Conservation (phyloP, 2,888 invertebrate genomes). For the Watsonalla cultraria region DNA sequence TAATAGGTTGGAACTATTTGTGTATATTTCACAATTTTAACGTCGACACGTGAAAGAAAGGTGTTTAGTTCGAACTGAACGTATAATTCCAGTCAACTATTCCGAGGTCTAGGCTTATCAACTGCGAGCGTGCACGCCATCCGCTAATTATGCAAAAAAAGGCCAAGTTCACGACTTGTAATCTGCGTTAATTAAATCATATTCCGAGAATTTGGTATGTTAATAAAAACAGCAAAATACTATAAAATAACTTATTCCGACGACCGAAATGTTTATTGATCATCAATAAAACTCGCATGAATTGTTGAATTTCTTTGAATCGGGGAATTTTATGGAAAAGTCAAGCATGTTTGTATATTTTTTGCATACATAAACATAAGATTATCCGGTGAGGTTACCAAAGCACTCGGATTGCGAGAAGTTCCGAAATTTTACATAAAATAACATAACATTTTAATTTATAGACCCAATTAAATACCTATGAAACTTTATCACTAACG, state of each 20-base stretch:
- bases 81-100: neutral
- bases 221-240: conserved; percentile 12
- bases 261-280: conserved; percentile 32
- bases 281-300: conserved; percentile 27
- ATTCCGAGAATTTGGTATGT: conserved; percentile 20
- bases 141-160: conserved; percentile 1
- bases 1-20: too few relatives aligned
- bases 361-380: neutral
- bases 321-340: conserved; percentile 9
- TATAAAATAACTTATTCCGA: conserved; percentile 4
- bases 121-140: neutral
- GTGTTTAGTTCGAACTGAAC: neutral
- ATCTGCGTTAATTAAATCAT: conserved; percentile 13
- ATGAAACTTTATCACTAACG: too few relatives aligned
- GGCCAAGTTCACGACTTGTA: conserved; percentile 2
- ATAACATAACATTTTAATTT: too few relatives aligned
- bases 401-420: too few relatives aligned
- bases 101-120: neutral
- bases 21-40: too few relatives aligned
- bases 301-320: conserved; percentile 25
- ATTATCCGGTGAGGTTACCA: neutral
- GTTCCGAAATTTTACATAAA: too few relatives aligned
- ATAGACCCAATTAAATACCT: too few relatives aligned
- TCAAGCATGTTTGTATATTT: conserved; percentile 2
- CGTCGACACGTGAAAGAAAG: too few relatives aligned